A percentile compares a stretch with the other conserved stretches of the same genome.
These are phyloP conservation scores for Aythya baeri DNA, from an alignment of 2,113 vertebrate genomes.

Conservation along the genomic window DNA sequence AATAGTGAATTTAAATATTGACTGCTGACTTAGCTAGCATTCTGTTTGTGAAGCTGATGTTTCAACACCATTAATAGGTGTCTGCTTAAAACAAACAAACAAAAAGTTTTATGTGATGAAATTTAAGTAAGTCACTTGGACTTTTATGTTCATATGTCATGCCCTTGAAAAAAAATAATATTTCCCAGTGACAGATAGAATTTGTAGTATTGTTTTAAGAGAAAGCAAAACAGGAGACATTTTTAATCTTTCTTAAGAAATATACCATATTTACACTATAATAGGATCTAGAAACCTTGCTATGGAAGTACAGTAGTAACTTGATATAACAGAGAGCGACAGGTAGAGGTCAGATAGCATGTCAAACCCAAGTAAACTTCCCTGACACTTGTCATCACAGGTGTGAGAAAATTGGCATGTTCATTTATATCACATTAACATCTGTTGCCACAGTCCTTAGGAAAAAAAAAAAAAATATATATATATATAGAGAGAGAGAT, in stretches of 20 bases:
- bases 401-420: constrained; percentile 64
- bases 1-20: background rate
- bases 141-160: background rate
- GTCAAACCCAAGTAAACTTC: constrained; percentile 26
- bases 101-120: background rate
- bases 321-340: constrained; percentile 55
- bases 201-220: background rate
- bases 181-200: background rate
- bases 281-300: background rate
- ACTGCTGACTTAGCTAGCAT: background rate
- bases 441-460: constrained; percentile 51
- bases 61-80: background rate
- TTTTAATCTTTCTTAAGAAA: background rate
- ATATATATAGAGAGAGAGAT: background rate
- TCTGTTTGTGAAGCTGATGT: background rate
- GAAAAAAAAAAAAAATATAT: constrained; percentile 39
- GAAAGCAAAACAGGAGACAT: background rate
- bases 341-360: constrained; percentile 57
- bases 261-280: background rate
- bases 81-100: background rate
- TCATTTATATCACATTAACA: constrained; percentile 73
- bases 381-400: constrained; percentile 61
- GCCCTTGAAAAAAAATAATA: background rate
- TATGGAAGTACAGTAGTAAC: background rate
- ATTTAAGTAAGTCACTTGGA: background rate